Conservation (phyloP, 1,140 invertebrate species). For the Liolophura sinensis region DNA sequence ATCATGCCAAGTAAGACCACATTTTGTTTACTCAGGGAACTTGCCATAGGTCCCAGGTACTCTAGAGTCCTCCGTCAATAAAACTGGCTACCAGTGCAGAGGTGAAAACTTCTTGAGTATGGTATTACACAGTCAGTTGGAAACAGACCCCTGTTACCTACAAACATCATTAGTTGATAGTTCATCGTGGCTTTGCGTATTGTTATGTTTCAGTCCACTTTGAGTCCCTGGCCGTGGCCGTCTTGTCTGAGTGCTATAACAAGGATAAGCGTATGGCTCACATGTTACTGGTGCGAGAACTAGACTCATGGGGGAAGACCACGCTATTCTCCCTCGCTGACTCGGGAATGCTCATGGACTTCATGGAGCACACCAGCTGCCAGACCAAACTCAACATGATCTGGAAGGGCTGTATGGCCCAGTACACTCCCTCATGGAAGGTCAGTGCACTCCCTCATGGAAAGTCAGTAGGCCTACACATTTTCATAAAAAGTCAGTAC, state of each 20-base stretch:
- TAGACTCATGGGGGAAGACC: slow-evolving; percentile 34
- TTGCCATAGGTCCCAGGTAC: no score
- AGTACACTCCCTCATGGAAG: slow-evolving; percentile 49
- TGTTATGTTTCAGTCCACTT: slow-evolving; percentile 38
- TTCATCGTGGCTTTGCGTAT: neutral
- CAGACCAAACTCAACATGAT: slow-evolving; percentile 52
- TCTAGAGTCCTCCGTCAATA: no score
- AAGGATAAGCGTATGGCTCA: slow-evolving; percentile 41
- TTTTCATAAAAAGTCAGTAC: no score
- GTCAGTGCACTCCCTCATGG: slow-evolving; percentile 18
- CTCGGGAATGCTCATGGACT: slow-evolving; percentile 45
- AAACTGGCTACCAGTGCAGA: no score
- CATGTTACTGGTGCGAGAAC: slow-evolving; percentile 34
- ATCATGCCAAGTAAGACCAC: no score
- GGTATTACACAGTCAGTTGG: no score
- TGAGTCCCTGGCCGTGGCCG: slow-evolving; percentile 46
- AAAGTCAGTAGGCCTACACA: no score
- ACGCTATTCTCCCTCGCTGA: slow-evolving; percentile 50
- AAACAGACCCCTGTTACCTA: no score
- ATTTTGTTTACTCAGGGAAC: no score
- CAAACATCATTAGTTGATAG: no score
- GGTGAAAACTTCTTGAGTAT: no score
- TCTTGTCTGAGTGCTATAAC: slow-evolving; percentile 51
- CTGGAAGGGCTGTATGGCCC: slow-evolving; percentile 53
- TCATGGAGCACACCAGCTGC: slow-evolving; percentile 52